A percentile compares a stretch with the other conserved stretches of the same genome.
Conservation (phyloP, 2,888 invertebrate genomes). For the Saturnia japonica region DNA sequence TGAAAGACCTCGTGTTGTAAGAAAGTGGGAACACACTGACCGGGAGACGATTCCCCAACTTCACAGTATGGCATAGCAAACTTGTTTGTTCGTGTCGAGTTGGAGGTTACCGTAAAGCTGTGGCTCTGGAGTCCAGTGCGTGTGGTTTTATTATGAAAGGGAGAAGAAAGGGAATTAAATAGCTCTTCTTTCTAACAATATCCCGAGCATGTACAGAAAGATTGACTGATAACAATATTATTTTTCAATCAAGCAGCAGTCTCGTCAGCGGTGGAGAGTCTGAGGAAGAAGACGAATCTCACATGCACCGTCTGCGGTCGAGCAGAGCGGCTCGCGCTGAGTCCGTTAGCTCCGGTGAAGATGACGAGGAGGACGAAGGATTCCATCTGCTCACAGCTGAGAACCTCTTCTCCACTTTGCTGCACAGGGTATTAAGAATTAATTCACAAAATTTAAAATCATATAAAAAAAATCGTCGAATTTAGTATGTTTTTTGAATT, state of each 20-base stretch:
- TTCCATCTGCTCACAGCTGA: slow-evolving; percentile 96
- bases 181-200: too few species aligned
- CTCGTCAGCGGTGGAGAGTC: slow-evolving; percentile 87
- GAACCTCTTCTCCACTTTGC: slow-evolving; percentile 92
- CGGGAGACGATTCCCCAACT: too few species aligned
- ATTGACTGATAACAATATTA: neutral
- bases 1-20: too few species aligned
- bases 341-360: slow-evolving; percentile 93
- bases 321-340: slow-evolving; percentile 87
- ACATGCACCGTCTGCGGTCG: slow-evolving; percentile 87
- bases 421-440: slow-evolving; percentile 85
- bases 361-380: slow-evolving; percentile 93
- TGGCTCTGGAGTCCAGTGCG: too few species aligned
- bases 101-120: too few species aligned
- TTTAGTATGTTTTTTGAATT: too few species aligned
- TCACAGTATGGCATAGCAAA: too few species aligned
- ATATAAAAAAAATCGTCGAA: too few species aligned
- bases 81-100: too few species aligned
- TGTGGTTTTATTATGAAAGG: too few species aligned
- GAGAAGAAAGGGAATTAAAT: too few species aligned
- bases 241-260: slow-evolving; percentile 58
- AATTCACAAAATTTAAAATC: neutral
- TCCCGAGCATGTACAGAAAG: neutral
- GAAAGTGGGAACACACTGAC: too few species aligned
- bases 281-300: slow-evolving; percentile 86